Percentiles rank a stretch among this genome's conserved stretches.
These are phyloP conservation scores for Ptychodera flava DNA, from an alignment of 35 echinoderm and acorn worm genomes.

Conservation along the genomic window DNA sequence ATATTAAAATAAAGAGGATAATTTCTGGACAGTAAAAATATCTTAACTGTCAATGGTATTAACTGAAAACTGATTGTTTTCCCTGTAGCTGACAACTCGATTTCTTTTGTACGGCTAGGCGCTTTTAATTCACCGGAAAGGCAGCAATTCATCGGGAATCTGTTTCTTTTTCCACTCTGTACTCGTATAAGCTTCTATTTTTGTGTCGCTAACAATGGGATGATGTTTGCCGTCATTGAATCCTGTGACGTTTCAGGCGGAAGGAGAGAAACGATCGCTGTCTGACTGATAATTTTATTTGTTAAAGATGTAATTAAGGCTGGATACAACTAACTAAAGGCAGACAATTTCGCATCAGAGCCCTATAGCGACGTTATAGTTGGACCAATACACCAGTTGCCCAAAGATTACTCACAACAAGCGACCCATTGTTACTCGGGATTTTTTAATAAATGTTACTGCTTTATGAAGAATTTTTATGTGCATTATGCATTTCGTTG, in stretches of 20 bases:
- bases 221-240: neutral
- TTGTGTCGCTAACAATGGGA: neutral
- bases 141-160: neutral
- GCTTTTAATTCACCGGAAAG: neutral
- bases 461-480: slow-evolving; percentile 2
- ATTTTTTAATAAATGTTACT: neutral
- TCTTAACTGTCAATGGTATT: neutral
- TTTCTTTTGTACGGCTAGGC: neutral
- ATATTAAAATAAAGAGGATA: too few relatives aligned
- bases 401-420: neutral
- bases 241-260: neutral
- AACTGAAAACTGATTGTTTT: neutral
- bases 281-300: neutral
- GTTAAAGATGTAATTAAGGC: neutral
- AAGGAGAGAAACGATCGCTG: neutral
- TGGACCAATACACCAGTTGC: neutral
- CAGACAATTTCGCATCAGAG: neutral
- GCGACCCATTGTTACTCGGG: neutral
- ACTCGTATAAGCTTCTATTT: neutral
- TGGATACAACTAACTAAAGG: neutral
- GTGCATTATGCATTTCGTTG: neutral
- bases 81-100: neutral
- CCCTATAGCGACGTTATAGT: neutral
- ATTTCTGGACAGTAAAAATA: neutral
- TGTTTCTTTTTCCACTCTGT: neutral